Base-by-base conservation (phyloP, 2,888 invertebrate species). In the Pogonocherus hispidulus region DNA sequence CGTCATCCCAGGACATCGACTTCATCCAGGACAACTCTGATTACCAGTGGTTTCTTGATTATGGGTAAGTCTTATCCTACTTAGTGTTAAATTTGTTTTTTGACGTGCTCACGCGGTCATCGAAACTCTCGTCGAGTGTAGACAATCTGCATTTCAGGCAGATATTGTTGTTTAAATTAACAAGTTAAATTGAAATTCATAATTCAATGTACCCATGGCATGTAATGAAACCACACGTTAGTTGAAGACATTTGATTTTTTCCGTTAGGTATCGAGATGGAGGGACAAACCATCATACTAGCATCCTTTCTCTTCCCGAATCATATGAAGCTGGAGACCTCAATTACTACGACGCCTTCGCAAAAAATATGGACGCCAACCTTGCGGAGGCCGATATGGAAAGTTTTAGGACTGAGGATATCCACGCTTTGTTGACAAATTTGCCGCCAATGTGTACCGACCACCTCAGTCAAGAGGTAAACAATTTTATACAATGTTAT, bases 331-430 rank as follows among this genome's bases (percentile, higher is more conserved):
- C 92, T 0, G 81, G 81, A 46, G 88, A 88, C 74, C 80, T 89
- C 72, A 87, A 87, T 65, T 93, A 94, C 81, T 95, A 96, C 85
- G 95, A 96, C 86, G 94, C 94, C 83, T 87, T 96, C 81, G 92
- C 95, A 41, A 90, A 94, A 83, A 95, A 96, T 85, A 89, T 96
- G 86, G 96, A 97, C 86, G 96, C 95, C 71, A 96, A 96, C 86
- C 89, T 97, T 80, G 97, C 97, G 46, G 95, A 97, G 86, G 95
- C 96, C 66, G 97, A 97, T 86, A 97, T 97, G 93, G 96, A 97
- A 86, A 94, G 95, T 85, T 96, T 96, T 86, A 91, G 93, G 76
- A 94, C 95, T 19, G 94, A 96, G 86, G 96, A 97, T 82, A 96
- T 97, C 79, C 94, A 95, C 83, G 94, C 94, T 75, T 88, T 95